Conservation (phyloP, 2,113 vertebrate species). For the Chaenocephalus aceratus region DNA sequence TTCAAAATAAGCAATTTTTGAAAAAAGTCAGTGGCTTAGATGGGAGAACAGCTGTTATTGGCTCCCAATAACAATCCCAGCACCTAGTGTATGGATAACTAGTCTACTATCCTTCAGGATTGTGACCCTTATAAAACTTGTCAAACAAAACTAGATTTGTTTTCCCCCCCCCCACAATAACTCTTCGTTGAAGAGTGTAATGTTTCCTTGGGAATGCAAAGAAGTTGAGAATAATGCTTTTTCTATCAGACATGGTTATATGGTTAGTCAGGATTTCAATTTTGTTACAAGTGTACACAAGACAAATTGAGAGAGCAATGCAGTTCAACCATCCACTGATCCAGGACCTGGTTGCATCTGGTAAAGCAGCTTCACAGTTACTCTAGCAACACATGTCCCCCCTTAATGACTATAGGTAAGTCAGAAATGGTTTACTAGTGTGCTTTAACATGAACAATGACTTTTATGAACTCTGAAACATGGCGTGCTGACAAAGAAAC, state of each 20-base stretch:
- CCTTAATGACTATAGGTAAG: conserved; percentile 69
- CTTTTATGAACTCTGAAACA: background rate
- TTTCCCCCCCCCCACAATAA: no score
- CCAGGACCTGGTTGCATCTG: conserved; percentile 58
- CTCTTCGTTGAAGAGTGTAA: background rate
- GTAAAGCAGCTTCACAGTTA: conserved; percentile 70
- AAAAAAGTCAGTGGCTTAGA: background rate
- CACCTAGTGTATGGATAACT: background rate
- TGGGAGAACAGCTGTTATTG: background rate
- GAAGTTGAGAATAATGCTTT: conserved; percentile 31
- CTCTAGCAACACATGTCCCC: conserved; percentile 69
- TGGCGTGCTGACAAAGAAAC: background rate
- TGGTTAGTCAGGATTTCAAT: background rate
- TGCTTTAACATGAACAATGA: conserved; percentile 15
- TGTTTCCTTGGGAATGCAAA: background rate
- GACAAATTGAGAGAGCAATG: conserved; percentile 56
- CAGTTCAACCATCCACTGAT: conserved; percentile 65
- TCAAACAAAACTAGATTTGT: background rate
- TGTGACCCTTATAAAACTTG: background rate
- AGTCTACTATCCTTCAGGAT: background rate
- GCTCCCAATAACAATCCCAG: no score
- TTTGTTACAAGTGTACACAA: background rate
- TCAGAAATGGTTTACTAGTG: conserved; percentile 72
- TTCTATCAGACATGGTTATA: conserved; percentile 7
- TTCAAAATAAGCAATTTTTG: background rate